Evolutionary conservation across 2,888 invertebrate genomes (phyloP), one percentile per base, ranked within the genome.

Genomic region (Ephialtes manifestator): DNA sequence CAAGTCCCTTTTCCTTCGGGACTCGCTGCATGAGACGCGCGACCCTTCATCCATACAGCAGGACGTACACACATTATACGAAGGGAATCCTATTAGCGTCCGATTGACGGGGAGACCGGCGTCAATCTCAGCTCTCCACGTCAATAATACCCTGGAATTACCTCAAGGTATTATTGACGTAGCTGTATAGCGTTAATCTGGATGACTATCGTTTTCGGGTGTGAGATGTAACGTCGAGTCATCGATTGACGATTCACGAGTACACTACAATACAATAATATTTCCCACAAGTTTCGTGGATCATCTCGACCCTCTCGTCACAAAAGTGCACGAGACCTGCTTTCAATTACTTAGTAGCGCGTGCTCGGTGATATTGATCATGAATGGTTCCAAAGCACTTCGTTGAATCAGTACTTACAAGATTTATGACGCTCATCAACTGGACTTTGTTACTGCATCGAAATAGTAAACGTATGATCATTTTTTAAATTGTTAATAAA

Each of bases 71-170:
- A 35, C 48, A 83, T 83, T 70, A 75, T 84, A 82, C 82, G 43
- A 76, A 58, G 75, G 72, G 74, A 85, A 88, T 87, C 86, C 86
- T 85, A 87, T 86, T 86, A 85, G 87, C 48, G 70, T 35, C 67
- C 82, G 83, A 86, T 82, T 79, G 87, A 88, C 81, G 79, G 71
- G 58, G 71, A 78, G 67, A 65, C 71, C 67, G 39, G 75, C 79
- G 85, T 84, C 88, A 86, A 86, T 87, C 84, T 76, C 68, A 48
- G 20, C 48, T 75, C 81, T 35, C 70, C 48, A 11, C 75, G 79
- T 85, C 81, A 81, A 85, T 79, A 84, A 65, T 67, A 70, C 67
- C 72, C 31, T 28, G 31, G 68, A 39, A 68, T 74, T 67, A 72
- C 68, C 35, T 48, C 18, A 43, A 67, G 67, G 68, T 68, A 68